Percentiles rank a stretch among this genome's conserved stretches.
These are phyloP conservation scores for Hyles lineata DNA, from an alignment of 2,888 invertebrate genomes.

Conservation along the genomic window DNA sequence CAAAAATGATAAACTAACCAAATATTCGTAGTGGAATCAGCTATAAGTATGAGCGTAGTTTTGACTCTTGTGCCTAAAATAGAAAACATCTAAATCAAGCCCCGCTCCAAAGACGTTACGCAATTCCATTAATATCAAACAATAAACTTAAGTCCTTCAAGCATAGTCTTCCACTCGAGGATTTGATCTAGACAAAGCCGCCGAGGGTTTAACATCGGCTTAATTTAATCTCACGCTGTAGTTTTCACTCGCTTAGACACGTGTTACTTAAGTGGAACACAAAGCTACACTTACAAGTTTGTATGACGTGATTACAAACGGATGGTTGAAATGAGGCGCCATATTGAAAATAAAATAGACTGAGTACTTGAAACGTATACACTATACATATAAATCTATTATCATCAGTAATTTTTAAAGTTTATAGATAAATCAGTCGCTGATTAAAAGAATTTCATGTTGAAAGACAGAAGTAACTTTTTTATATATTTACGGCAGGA, in stretches of 20 bases:
- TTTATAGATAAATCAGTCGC: too few relatives aligned
- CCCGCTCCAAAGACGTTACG: neutral
- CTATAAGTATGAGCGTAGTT: too few relatives aligned
- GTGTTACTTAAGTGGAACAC: slow-evolving; percentile 15
- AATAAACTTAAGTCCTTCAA: slow-evolving; percentile 12
- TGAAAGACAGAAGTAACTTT: too few relatives aligned
- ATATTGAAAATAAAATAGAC: neutral
- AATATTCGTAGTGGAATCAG: too few relatives aligned
- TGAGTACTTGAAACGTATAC: neutral
- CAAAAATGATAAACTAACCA: too few relatives aligned
- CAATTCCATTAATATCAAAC: neutral
- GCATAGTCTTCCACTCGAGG: slow-evolving; percentile 2
- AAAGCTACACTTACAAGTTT: neutral
- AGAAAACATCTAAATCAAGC: too few relatives aligned
- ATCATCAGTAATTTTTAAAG: too few relatives aligned
- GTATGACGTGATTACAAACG: neutral
- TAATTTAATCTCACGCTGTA: slow-evolving; percentile 16
- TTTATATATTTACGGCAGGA: too few relatives aligned
- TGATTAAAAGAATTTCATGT: too few relatives aligned
- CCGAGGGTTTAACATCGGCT: slow-evolving; percentile 20
- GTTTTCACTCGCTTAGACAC: slow-evolving; percentile 16
- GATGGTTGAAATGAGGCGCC: too few relatives aligned
- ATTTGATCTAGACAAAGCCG: slow-evolving; percentile 16
- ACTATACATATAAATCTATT: too few relatives aligned
- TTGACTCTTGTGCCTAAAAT: too few relatives aligned